Base-by-base conservation (phyloP, 2,888 invertebrate genomes). In the Nasonovia ribisnigri region DNA sequence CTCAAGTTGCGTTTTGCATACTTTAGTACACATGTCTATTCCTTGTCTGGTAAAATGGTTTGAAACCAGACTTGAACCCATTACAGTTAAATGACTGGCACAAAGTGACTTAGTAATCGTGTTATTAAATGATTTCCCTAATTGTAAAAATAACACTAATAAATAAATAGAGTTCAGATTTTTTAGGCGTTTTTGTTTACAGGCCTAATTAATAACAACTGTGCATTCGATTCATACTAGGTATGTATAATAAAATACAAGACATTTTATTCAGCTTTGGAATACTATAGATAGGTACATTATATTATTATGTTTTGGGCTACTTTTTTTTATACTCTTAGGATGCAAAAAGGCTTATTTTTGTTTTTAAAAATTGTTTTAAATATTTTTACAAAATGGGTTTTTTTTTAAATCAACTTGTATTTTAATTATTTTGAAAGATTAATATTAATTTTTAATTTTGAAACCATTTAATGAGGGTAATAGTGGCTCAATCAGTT, bases 41-140 rank as follows among this genome's bases (percentile, higher is more conserved):
- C 77, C 77, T 77, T 77, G 77, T 36, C 36, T 77, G 8, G 77
- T 77, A 77, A 77, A 77, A 77, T 77, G 77, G 77, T 77, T 77
- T 77, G 77, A 77, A 77, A 77, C 20, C 6, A 77, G 20, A 77
- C 77, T 77, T 77, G 77, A 77, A 36, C 77, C 77, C 77, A 77
- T 77, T 8, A 77, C 77, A 77, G 77, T 77, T 36, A 77, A 77
- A 77, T 77, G 77, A 77, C 77, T 77, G 77, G 77, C 36, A 77
- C 77, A 77, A 20, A 77, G 77, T 77, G 77, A 77, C 36, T 77
- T 77, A 20, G 77, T 77, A 20, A 77, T 77, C 77, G 77, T 77
- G 36, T 36, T 36, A 36, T 77, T 77, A 77, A 36, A 77, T 42
- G 77, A 77, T 77, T 77, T 77, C 16, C 77, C 77, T 77, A 42